These are phyloP conservation scores for Octopus sinensis DNA, from an alignment of 1,140 invertebrate genomes.

Conservation along the genomic window DNA sequence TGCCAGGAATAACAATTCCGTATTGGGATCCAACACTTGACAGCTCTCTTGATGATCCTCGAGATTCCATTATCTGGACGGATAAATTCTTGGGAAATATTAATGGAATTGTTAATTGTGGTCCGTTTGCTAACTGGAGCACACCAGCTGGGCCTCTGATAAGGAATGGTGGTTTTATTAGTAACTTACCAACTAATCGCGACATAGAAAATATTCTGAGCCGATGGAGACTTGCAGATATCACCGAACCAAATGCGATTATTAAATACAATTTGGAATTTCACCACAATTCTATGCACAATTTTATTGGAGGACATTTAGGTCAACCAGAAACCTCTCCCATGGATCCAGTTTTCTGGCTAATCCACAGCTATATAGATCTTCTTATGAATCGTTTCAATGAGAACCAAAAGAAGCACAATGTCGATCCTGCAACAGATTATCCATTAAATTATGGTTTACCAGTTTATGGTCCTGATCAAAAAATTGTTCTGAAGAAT, in stretches of 20 bases:
- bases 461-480: neutral
- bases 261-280: neutral
- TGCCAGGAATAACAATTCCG: constrained; percentile 46
- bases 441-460: neutral
- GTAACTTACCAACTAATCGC: neutral
- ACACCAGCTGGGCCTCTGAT: constrained; percentile 15
- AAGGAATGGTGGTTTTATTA: constrained; percentile 14
- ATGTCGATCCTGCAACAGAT: neutral
- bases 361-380: neutral
- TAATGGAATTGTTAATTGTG: constrained; percentile 47
- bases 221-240: neutral
- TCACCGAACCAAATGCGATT: neutral
- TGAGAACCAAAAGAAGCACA: neutral
- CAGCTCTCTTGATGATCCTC: constrained; percentile 35
- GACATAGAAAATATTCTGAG: neutral
- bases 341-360: neutral
- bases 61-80: constrained; percentile 50
- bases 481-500: constrained; percentile 10
- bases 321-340: neutral
- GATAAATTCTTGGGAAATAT: constrained; percentile 49
- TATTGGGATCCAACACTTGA: constrained; percentile 54
- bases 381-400: neutral
- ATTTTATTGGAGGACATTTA: neutral
- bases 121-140: constrained; percentile 41
- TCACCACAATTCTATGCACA: neutral